Evolutionary conservation across 2,888 invertebrate genomes (phyloP), one percentile per base, ranked within the genome.

Genomic region (Ditula angustiorana): DNA sequence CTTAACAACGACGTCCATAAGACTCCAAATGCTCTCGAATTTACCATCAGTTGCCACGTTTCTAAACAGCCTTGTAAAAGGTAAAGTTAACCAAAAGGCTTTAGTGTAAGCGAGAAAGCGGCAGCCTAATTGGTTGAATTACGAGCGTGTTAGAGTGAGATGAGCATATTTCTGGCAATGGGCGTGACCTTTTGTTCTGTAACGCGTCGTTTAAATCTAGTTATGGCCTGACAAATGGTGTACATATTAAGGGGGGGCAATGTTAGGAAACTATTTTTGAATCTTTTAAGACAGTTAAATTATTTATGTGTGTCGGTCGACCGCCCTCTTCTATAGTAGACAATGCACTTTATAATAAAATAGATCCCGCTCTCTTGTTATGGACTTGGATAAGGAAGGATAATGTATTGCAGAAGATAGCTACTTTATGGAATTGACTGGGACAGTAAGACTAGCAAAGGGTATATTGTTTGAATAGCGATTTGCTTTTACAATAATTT

Each of bases 281-380:
- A 92, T 92, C 92, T 92, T 92, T 92, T 92, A 92, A 92, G 92
- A 92, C 91, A 90, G 89, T 90, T 92, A 91, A 92, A 92, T 92
- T 92, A 92, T 92, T 92, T 92, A 92, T 85, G 87, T 87, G 84
- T 82, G 81, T 82, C 77, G 89, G 90, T 86, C 85, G 84, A 84
- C 86, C 87, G 85, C 79, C 82, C 87, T 87, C 81, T 81, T 86
- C 83, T 78, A 82, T 83, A 85, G 82, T 77, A 88, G 91, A 91
- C 92, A 91, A 92, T 92, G 91, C 90, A 90, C 86, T 92, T 92
- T 92, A 92, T 92, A 91, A 92, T 91, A 92, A 91, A 90, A 91
- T 90, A 91, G 88, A 87, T 87, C 84, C 87, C 83, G 79, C 80
- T 83, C 85, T 86, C 85, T 78, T 87, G 88, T 91, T 90, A 90